These are phyloP conservation scores for Clarias magur DNA, from an alignment of 2,113 vertebrate species.

Conservation along the genomic window DNA sequence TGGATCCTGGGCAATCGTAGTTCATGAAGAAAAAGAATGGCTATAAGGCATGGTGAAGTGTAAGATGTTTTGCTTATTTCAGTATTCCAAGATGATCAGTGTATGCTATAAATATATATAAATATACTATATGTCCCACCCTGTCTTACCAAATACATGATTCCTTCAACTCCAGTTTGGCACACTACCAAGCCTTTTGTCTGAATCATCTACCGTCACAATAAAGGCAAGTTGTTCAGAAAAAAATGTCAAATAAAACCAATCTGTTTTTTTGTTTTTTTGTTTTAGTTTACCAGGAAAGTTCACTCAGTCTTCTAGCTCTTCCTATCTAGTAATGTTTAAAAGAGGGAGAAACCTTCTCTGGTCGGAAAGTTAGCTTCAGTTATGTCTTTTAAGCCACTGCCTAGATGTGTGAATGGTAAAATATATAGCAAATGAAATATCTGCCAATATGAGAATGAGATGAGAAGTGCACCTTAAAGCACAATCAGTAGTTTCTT, in stretches of 20 bases:
- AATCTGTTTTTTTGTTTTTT: no score
- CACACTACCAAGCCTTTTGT: background rate
- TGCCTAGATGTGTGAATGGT: conserved; percentile 15
- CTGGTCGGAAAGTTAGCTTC: background rate
- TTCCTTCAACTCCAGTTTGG: background rate
- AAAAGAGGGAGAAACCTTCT: background rate
- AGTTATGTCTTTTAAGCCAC: background rate
- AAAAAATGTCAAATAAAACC: background rate
- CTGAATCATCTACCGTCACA: background rate
- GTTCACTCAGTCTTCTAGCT: background rate
- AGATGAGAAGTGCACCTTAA: background rate
- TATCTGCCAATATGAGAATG: background rate
- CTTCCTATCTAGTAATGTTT: background rate
- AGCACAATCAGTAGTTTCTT: background rate
- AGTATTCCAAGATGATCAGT: background rate
- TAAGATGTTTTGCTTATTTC: background rate
- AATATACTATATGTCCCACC: background rate
- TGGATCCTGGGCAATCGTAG: background rate
- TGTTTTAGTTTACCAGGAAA: background rate
- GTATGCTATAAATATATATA: background rate
- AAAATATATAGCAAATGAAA: conserved; percentile 30
- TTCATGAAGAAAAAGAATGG: background rate
- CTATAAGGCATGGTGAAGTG: background rate
- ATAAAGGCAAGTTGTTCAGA: background rate
- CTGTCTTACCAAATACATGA: background rate